Conservation (phyloP, 2,797 vertebrate genomes). For the Tympanoctomys barrerae region DNA sequence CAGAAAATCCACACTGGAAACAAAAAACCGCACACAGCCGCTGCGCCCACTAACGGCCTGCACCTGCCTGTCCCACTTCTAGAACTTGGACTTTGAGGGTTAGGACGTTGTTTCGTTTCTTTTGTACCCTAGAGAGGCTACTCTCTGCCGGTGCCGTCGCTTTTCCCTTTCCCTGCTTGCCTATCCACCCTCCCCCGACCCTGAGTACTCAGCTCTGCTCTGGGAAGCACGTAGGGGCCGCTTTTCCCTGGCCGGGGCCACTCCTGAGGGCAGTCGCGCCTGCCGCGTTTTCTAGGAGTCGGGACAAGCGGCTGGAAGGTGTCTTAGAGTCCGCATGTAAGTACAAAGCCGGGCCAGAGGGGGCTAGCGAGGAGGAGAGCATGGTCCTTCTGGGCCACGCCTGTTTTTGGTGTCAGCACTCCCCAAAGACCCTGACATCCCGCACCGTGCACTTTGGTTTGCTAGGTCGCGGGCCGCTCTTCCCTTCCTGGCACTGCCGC, state of each 20-base stretch:
- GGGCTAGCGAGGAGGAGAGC: neutral
- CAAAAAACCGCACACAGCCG: neutral
- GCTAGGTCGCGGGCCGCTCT: neutral
- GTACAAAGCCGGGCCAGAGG: neutral
- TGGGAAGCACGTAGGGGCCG: neutral
- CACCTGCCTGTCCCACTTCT: neutral
- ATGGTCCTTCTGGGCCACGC: neutral
- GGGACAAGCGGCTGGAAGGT: neutral
- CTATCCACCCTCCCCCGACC: neutral
- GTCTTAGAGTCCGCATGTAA: conserved; percentile 40
- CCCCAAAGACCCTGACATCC: conserved; percentile 57
- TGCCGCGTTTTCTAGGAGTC: conserved; percentile 74
- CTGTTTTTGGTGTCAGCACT: conserved; percentile 49
- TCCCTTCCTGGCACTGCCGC: neutral
- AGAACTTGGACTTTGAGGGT: conserved; percentile 27
- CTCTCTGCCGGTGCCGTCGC: neutral
- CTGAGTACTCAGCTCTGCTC: neutral
- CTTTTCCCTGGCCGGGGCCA: conserved; percentile 64
- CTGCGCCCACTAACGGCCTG: neutral
- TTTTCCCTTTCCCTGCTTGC: neutral
- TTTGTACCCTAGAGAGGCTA: neutral
- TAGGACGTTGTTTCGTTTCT: neutral
- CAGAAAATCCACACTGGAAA: neutral
- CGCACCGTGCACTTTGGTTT: neutral
- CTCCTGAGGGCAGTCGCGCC: conserved; percentile 80